Conservation (phyloP, 2,797 vertebrate species). For the Melanogrammus aeglefinus region DNA sequence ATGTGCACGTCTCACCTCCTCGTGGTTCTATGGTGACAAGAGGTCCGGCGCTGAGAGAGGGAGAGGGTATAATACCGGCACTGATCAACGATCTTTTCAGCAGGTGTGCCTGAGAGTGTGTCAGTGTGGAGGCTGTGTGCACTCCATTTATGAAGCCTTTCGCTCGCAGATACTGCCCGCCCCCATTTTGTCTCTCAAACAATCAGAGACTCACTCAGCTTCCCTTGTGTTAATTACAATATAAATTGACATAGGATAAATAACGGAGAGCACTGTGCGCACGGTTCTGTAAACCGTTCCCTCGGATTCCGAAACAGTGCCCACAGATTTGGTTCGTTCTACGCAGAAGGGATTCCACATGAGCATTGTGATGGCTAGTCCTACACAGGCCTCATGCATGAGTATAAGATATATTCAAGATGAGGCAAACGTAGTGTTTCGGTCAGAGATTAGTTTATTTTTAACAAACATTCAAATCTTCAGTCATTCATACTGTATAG, state of each 20-base stretch:
- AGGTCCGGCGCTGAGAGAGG: neutral
- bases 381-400: too few species aligned
- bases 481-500: too few species aligned
- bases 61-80: neutral
- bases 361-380: too few species aligned
- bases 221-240: neutral
- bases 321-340: too few species aligned
- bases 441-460: too few species aligned
- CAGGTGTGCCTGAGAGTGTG: neutral
- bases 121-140: constrained; percentile 1
- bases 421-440: too few species aligned
- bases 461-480: too few species aligned
- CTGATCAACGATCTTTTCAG: neutral
- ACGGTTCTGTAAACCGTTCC: too few species aligned
- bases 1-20: neutral
- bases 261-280: neutral
- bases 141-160: constrained; percentile 2
- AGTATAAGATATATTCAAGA: too few species aligned
- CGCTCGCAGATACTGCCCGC: neutral
- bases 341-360: too few species aligned
- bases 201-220: neutral
- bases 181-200: neutral
- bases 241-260: neutral
- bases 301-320: too few species aligned
- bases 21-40: neutral